Evolutionary conservation across 2,113 vertebrate species (phyloP), one percentile per base, ranked within the genome.

Genomic region (Corynorhinus townsendii): DNA sequence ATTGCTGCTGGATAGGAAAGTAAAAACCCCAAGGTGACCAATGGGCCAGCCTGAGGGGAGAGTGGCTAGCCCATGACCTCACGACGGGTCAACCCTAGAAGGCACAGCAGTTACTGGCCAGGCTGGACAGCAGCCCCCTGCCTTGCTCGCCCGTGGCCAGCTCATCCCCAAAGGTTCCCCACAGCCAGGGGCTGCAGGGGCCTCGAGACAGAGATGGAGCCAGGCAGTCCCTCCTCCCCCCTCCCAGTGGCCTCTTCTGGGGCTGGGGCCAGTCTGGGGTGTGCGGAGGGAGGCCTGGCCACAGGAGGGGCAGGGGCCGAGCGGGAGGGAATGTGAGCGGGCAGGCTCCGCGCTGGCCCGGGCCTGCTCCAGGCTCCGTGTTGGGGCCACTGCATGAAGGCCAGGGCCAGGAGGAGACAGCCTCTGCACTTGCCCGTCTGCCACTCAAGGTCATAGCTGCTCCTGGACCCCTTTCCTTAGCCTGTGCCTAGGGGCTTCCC

Each of bases 81-180:
- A 19, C 38, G 68, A 62, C 89, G 35, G 11, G 28, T 77, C 2
- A 19, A 80, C 95, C 80, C 86, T 71, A 52, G 40, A 98, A 97
- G 98, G 98, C 97, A 98, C 97, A 49, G 92, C 94, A 96, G 91
- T 89, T 89, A 28, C 33, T 69, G 33, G 77, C 47, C 47, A 38
- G 93, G 43, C 68, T 69, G 54, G 77, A 59, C 68, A 11, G 33
- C 4, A 49, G 62, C 10, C 38, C 20, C 47, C 43, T n/a, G 62
- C 49, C 49, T 73, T 68, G 28, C 40, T 93, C 66, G 17, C 81
- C 84, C 5, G 38, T 43, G 30, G 47, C 33, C 35, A 33, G 20
- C 33, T 75, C 59, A 38, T 52, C 64, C 30, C 15, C 17, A 12
- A 38, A 38, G 20, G 11, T 35, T 38, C 33, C 54, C 68, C 22